These are phyloP conservation scores for Criorhina ranunculi DNA, from an alignment of 2,888 invertebrate genomes.

Conservation along the genomic window DNA sequence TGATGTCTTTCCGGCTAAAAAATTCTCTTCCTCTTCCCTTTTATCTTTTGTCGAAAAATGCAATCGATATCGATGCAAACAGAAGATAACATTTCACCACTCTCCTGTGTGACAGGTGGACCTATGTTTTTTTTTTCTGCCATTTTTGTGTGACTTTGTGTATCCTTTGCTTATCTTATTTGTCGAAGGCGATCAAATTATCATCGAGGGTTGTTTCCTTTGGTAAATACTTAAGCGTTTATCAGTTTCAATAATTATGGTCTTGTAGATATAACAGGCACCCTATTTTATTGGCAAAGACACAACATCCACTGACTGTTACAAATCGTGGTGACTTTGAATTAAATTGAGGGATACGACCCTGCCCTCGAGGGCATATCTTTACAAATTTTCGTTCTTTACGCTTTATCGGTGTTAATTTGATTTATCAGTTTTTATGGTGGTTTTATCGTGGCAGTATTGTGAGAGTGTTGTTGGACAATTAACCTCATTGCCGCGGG, in stretches of 20 bases:
- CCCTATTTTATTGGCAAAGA: not conserved
- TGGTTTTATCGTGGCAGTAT: not conserved
- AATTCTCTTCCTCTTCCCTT: too few relatives aligned
- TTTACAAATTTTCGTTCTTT: conserved; percentile 6
- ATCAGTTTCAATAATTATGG: conserved; percentile 5
- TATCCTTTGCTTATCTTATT: conserved; percentile 20
- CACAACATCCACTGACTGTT: conserved; percentile 3
- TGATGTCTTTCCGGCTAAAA: too few relatives aligned
- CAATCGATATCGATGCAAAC: conserved; percentile 36
- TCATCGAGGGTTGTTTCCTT: conserved; percentile 17
- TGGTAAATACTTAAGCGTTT: not conserved
- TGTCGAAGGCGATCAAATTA: conserved; percentile 17
- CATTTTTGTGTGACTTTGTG: conserved; percentile 24
- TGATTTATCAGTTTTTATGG: conserved; percentile 26
- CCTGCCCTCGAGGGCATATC: conserved; percentile 20
- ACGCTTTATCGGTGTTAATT: conserved; percentile 40
- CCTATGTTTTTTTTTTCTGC: conserved; percentile 15
- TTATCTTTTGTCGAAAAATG: not conserved
- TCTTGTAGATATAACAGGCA: not conserved
- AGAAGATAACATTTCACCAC: conserved; percentile 19
- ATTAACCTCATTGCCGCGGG: too few relatives aligned
- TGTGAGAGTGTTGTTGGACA: too few relatives aligned
- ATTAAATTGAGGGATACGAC: conserved; percentile 5
- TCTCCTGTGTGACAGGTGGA: conserved; percentile 16
- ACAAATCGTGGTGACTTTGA: conserved; percentile 9